These are phyloP conservation scores for Ethmia dodecea DNA, from an alignment of 2,888 invertebrate species.

Conservation along the genomic window DNA sequence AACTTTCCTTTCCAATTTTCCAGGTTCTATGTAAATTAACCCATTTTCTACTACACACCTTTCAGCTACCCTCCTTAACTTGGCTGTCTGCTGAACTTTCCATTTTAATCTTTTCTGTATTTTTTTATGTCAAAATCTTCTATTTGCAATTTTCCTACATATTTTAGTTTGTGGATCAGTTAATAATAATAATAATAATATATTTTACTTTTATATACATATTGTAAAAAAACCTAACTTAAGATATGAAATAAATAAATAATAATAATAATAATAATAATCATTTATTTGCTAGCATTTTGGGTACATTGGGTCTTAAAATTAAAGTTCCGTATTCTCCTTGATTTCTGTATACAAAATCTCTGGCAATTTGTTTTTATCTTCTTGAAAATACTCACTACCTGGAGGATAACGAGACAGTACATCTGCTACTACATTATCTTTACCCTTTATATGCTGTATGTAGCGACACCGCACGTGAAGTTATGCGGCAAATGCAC, in stretches of 20 bases:
- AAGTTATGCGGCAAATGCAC: too few relatives aligned
- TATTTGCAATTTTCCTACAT: constrained; percentile 3
- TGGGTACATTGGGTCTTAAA: too few relatives aligned
- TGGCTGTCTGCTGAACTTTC: neutral
- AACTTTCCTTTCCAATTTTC: neutral
- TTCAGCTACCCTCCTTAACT: neutral
- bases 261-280: too few relatives aligned
- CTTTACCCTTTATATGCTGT: constrained; percentile 16
- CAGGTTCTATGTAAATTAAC: neutral
- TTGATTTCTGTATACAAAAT: constrained; percentile 10
- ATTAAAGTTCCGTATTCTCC: constrained; percentile 2
- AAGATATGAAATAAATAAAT: too few relatives aligned
- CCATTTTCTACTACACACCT: neutral
- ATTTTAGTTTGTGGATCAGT: too few relatives aligned
- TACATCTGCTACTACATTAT: constrained; percentile 14
- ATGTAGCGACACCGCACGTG: too few relatives aligned
- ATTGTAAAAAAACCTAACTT: too few relatives aligned
- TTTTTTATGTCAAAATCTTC: constrained; percentile 9
- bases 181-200: too few relatives aligned
- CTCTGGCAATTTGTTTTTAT: constrained; percentile 8
- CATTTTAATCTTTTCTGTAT: neutral
- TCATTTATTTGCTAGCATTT: too few relatives aligned
- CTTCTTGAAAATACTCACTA: constrained; percentile 11
- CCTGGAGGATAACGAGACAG: constrained; percentile 16
- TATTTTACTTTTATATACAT: too few relatives aligned